Base-by-base conservation (phyloP, 2,888 invertebrate genomes). In the Harpalus rubripes region DNA sequence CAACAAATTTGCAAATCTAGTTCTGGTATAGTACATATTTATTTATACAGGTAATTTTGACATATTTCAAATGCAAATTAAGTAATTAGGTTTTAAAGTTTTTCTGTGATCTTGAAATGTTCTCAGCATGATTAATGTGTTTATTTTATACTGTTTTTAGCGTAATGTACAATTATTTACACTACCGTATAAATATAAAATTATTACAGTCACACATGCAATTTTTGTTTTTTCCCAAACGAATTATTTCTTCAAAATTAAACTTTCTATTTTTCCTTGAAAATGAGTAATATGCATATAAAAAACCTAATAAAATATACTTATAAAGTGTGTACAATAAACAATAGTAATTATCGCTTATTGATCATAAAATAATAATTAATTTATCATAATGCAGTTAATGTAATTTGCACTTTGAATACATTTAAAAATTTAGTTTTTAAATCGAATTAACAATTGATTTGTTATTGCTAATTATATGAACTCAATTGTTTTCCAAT, bases 41-140 rank as follows among this genome's bases (percentile, higher is more conserved):
- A 68, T 15, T 7, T 68, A 39, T 68, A 39, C 39, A 68, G 68
- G 15, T 68, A 68, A 5, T 15, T 68, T 32, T 63, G 15, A 74
- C 16, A 18, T 74, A 74, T 41, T 74, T 41, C 7, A 18, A 74
- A 74, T 74, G 15, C 44, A 44, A 74, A 74, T 74, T 16, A 44
- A 44, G 68, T n/a, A 68, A 68, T 68, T 39, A 41, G 41, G 15
- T 68, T 15, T 68, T 26, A 32, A 26, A 63, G 72, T 74, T 74
- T 74, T 52, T 68, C 68, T 74, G 44, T 74, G 44, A 74, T 74
- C 72, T 52, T 74, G 72, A 74, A 74, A 74, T 74, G 72, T 74
- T 74, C 41, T 74, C 44, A 74, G 18, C 41, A 10, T 74, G 72
- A 74, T 74, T 44, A 44, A 74, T 74, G 44, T 74, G 44, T 18